These are phyloP conservation scores for Cataglyphis altisquamis DNA, from an alignment of 2,888 invertebrate species.

Conservation along the genomic window DNA sequence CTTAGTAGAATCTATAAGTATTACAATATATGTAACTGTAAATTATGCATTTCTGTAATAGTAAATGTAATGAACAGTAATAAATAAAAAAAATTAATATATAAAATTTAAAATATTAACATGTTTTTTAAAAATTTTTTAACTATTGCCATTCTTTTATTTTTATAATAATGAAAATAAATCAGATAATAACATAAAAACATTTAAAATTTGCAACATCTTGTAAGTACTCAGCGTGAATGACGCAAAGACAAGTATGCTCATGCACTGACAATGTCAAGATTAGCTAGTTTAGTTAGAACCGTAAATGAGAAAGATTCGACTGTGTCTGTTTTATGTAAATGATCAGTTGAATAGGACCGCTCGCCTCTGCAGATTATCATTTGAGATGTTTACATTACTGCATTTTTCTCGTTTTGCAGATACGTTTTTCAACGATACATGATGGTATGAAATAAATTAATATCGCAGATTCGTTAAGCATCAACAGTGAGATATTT, in stretches of 20 bases:
- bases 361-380: conserved; percentile 69
- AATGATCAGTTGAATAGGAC: conserved; percentile 53
- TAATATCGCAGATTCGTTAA: not conserved
- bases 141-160: not conserved
- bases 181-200: not conserved
- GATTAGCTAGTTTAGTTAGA: conserved; percentile 68
- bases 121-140: not conserved
- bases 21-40: not conserved
- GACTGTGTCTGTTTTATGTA: conserved; percentile 71
- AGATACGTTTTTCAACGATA: not conserved
- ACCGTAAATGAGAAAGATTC: conserved; percentile 67
- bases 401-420: conserved; percentile 36
- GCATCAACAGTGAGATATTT: not conserved
- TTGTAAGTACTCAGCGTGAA: conserved; percentile 59
- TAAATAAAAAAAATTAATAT: not conserved
- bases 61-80: not conserved
- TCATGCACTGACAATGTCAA: conserved; percentile 52
- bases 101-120: not conserved
- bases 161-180: not conserved
- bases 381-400: conserved; percentile 59
- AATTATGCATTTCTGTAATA: not conserved
- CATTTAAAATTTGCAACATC: conserved; percentile 57
- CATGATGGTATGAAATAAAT: not conserved
- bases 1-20: not conserved
- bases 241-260: conserved; percentile 67